Conservation (phyloP, 35 echinoderm and acorn worm species). For the Stichopus chloronotus region DNA sequence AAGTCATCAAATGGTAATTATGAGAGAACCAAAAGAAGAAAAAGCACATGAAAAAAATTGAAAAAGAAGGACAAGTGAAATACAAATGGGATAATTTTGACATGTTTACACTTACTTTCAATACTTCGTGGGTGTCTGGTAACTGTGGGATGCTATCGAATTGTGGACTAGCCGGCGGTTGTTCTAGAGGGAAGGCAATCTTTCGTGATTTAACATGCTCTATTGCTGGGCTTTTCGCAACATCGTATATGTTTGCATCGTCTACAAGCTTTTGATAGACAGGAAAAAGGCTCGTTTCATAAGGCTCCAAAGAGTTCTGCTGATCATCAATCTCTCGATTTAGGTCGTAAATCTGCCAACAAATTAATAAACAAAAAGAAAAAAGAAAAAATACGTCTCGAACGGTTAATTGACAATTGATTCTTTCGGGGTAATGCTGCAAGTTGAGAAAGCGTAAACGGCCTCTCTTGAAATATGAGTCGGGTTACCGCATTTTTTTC, state of each 20-base stretch:
- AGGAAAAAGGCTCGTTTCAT: constrained; percentile 49
- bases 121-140: constrained; percentile 27
- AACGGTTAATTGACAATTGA: no score
- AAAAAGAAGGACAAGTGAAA: no score
- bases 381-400: not conserved
- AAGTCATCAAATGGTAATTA: no score
- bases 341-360: constrained; percentile 21
- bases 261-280: constrained; percentile 42
- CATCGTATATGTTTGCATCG: constrained; percentile 38
- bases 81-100: not conserved
- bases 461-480: no score
- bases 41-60: no score
- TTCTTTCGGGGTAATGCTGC: no score
- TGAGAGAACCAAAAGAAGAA: no score
- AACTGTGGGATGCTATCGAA: constrained; percentile 31
- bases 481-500: no score
- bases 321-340: constrained; percentile 6
- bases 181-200: constrained; percentile 23
- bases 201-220: constrained; percentile 47
- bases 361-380: not conserved
- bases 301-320: constrained; percentile 30
- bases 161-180: constrained; percentile 13
- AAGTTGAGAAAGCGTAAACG: no score
- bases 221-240: constrained; percentile 47
- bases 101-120: constrained; percentile 24